A percentile compares a stretch with the other conserved stretches of the same genome.
These are phyloP conservation scores for Atlantisia rogersi DNA, from an alignment of 2,113 vertebrate genomes.

Conservation along the genomic window DNA sequence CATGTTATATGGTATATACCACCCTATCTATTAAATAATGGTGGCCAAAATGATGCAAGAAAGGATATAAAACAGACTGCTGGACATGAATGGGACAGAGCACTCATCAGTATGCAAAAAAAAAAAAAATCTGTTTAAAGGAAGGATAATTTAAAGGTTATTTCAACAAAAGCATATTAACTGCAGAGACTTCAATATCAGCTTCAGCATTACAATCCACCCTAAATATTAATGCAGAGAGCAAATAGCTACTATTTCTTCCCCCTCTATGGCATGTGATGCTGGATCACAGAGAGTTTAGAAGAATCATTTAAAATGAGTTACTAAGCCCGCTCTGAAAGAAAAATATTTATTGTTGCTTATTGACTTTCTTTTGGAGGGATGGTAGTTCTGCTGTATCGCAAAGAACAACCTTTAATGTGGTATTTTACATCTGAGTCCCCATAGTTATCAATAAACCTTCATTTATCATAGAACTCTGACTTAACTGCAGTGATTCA, in stretches of 20 bases:
- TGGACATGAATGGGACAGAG: not conserved
- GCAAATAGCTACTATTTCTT: conserved; percentile 7
- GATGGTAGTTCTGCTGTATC: not conserved
- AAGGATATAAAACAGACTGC: not conserved
- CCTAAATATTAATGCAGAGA: conserved; percentile 35
- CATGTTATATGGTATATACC: not conserved
- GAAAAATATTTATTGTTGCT: conserved; percentile 28
- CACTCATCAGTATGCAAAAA: not conserved
- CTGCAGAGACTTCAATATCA: conserved; percentile 23
- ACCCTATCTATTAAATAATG: not conserved
- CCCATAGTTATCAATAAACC: not conserved
- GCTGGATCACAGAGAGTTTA: not conserved
- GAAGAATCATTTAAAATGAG: conserved; percentile 4
- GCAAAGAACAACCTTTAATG: not conserved
- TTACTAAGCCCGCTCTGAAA: not conserved
- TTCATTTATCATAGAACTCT: not conserved
- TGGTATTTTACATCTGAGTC: not conserved
- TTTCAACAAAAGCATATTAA: conserved; percentile 44
- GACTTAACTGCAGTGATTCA: not conserved
- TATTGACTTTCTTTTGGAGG: not conserved
- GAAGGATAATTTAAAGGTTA: conserved; percentile 48
- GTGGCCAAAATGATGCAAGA: not conserved
- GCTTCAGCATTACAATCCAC: conserved; percentile 5
- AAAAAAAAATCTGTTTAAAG: conserved; percentile 16
- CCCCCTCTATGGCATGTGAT: not conserved